A percentile compares a stretch with the other conserved stretches of the same genome.
Evolutionary conservation across 2,888 invertebrate species (phyloP).

Genomic region (Zaprionus lineosus): DNA sequence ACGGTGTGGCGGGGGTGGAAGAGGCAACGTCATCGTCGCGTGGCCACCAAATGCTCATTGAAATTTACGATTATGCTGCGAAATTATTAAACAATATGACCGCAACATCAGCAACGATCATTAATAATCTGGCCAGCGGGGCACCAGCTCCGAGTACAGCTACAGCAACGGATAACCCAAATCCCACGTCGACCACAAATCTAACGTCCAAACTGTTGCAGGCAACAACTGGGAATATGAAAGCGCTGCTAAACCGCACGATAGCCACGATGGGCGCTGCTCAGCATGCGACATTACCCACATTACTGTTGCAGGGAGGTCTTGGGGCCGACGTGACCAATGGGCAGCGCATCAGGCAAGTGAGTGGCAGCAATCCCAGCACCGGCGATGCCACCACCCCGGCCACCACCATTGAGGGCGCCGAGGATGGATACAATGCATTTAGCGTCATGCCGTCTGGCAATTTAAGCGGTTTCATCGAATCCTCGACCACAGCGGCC

Average conservation of each 20-base stretch:
- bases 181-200: slow-evolving; percentile 51
- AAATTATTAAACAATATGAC: slow-evolving; percentile 75
- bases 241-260: slow-evolving; percentile 67
- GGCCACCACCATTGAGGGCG: neutral
- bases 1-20: neutral
- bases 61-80: slow-evolving; percentile 76
- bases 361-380: slow-evolving; percentile 1
- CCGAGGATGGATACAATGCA: slow-evolving; percentile 43
- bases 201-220: slow-evolving; percentile 56
- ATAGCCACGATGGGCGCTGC: slow-evolving; percentile 61
- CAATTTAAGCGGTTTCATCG: slow-evolving; percentile 55
- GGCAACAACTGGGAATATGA: slow-evolving; percentile 63
- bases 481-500: slow-evolving; percentile 68
- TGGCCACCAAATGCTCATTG: slow-evolving; percentile 61
- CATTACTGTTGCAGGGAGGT: slow-evolving; percentile 45
- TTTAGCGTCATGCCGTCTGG: slow-evolving; percentile 28
- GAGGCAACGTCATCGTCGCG: slow-evolving; percentile 7
- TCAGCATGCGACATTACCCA: slow-evolving; percentile 56
- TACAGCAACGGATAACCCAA: slow-evolving; percentile 15
- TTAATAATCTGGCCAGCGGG: slow-evolving; percentile 51
- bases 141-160: slow-evolving; percentile 14
- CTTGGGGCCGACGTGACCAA: slow-evolving; percentile 30
- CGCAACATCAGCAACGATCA: slow-evolving; percentile 53
- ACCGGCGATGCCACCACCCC: neutral
- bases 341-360: slow-evolving; percentile 43